Evolutionary conservation across 2,888 invertebrate genomes (phyloP), one percentile per base, ranked within the genome.

Genomic region (Malthinus flaveolus): DNA sequence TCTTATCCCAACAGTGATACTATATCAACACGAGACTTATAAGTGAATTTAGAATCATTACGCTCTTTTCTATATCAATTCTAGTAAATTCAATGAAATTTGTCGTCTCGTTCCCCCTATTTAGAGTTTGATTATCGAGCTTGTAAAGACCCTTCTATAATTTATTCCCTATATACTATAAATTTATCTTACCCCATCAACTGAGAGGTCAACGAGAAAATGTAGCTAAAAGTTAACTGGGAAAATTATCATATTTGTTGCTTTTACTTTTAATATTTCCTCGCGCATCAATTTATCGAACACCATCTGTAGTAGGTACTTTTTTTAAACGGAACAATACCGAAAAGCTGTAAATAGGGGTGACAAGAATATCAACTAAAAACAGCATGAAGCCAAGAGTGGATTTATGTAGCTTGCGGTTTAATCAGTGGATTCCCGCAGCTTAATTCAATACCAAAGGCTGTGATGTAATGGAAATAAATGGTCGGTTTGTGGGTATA

Each of bases 31-130:
- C 23, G 15, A 42, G 15, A 15, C 12, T 42, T 42, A 55, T 66
- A 65, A 66, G 61, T 66, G 66, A 66, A 66, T 67, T 67, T 61
- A 62, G 62, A 32, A 53, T 57, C 66, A 64, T 68, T 66, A 65
- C 66, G 61, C 65, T 64, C 67, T 67, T 56, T 56, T 37, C 56
- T 49, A 23, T 23, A 64, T 66, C 62, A 63, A 64, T n/a, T n/a
- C n/a, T 60, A 59, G 59, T 63, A 67, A 66, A 68, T 68, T 66
- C 66, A 66, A 68, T 68, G 64, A 68, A 68, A 68, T 68, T 68
- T 68, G 67, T 68, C 68, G 67, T 66, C 62, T 61, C 51, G 57
- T 59, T 61, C 63, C 63, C 66, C 67, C 62, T 61, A 65, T 59
- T 61, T 61, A 65, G 65, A 45, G 53, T 53, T 56, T 63, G 59